A percentile compares a stretch with the other conserved stretches of the same genome.
phyloP scores from a whole-genome alignment of 2,113 vertebrate genomes.

The Trachemys scripta region DNA sequence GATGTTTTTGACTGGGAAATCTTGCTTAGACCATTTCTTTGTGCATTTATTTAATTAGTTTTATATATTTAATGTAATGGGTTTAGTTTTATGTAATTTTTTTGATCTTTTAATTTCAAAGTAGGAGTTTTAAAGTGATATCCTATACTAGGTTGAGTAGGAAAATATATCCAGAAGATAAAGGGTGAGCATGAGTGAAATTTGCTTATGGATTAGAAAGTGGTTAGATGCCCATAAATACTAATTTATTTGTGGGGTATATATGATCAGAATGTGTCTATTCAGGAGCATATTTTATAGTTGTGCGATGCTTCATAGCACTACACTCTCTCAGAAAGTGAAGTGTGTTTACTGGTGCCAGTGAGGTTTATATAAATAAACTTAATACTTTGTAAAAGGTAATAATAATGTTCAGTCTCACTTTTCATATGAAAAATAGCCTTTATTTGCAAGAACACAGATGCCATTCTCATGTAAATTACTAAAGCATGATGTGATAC shows the following conservation, averaged over 20 bases:
- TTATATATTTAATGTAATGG: not conserved
- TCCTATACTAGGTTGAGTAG: not conserved
- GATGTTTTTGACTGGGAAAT: accelerated
- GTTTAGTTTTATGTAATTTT: not conserved
- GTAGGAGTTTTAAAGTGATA: not conserved
- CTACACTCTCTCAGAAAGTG: not conserved
- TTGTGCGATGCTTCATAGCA: not conserved
- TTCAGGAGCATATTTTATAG: not conserved
- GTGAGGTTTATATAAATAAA: not conserved
- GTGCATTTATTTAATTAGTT: accelerated
- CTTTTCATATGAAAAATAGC: constrained; percentile 16
- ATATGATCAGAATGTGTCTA: not conserved
- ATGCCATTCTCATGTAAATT: not conserved
- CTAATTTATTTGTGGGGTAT: not conserved
- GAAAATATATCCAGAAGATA: not conserved
- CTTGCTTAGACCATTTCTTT: accelerated
- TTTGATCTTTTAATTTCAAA: not conserved
- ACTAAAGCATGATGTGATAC: not conserved
- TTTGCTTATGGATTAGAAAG: not conserved
- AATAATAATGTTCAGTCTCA: not conserved
- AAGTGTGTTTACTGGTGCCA: not conserved
- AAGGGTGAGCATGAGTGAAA: not conserved
- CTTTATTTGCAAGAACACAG: not conserved
- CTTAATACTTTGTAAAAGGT: not conserved
- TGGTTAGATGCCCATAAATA: not conserved